Base-by-base conservation (phyloP, 2,888 invertebrate genomes). In the Eupithecia subumbrata region DNA sequence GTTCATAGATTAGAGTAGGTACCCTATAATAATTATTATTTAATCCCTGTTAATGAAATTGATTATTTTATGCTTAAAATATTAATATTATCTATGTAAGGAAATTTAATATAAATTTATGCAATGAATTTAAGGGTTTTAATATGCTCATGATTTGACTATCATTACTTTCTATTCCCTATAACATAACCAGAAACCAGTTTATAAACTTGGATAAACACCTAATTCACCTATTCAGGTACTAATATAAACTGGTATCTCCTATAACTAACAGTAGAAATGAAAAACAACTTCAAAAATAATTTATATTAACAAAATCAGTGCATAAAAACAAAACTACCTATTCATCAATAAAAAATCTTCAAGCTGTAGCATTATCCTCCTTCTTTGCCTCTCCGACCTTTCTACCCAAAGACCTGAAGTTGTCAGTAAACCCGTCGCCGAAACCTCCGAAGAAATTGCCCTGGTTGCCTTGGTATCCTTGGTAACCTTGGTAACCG, bases 361-460 rank as follows among this genome's bases (percentile, higher is more conserved):
- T 60, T 73, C 22, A 76, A 52, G 43, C 80, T 72, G 73, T 69
- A 25, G 84, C 82, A 2, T 86, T 87, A 4, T 86, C 87, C 48
- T 86, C 87, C 70, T 90, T 90, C 71, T 90, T 90, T 8, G 87
- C 82, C 45, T 91, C 92, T 0, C 86, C 88, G 1, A 82, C 90
- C 83, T 92, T 93, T 52, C 92, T 88, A 0, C 90, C 90, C 0
- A 92, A 78, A 0, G 85, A 84, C 73, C 90, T 88, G 78, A 89
- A 89, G 82, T 88, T 90, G 74, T 91, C 92, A 69, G 85, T 88
- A 75, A 90, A 90, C 3, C 89, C 88, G 66, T 92, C 91, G 14
- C 87, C 88, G 76, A 86, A 89, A 5, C 90, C 90, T 8, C 91
- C 89, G 79, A 88, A 88, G 85, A 89, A 92, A 78, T 89, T 91